These are phyloP conservation scores for Callithrix jacchus DNA, from an alignment of 2,113 vertebrate genomes.

Conservation along the genomic window DNA sequence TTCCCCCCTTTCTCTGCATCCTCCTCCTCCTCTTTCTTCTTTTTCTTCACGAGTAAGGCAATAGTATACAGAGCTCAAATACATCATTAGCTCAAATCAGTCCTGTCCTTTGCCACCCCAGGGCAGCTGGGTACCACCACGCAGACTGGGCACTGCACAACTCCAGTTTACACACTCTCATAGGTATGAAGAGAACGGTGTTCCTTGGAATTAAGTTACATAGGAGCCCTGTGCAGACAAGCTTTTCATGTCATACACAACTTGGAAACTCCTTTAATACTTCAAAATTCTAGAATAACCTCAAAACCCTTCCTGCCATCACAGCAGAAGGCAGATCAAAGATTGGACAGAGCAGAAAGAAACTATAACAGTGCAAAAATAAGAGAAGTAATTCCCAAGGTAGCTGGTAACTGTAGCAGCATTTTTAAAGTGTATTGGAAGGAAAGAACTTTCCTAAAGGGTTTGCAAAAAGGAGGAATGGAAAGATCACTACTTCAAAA, in stretches of 20 bases:
- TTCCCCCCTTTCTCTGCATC: background rate
- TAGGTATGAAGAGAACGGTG: background rate
- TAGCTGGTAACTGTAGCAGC: background rate
- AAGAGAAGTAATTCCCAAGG: constrained; percentile 47
- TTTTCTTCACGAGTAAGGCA: background rate
- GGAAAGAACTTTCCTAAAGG: constrained; percentile 10
- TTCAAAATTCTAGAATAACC: constrained; percentile 52
- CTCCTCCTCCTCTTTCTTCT: background rate
- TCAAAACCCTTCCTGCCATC: background rate
- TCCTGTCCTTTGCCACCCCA: background rate
- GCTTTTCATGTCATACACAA: background rate
- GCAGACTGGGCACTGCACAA: background rate
- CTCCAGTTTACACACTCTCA: background rate
- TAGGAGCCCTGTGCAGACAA: background rate
- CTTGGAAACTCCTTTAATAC: constrained; percentile 21
- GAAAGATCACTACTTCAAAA: constrained; percentile 22
- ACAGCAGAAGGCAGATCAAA: constrained; percentile 55
- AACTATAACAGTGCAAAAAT: background rate
- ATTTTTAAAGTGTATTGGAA: constrained; percentile 8
- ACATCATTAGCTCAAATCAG: background rate
- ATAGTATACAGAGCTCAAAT: background rate
- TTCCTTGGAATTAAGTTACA: background rate
- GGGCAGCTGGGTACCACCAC: accelerated
- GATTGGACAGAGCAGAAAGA: constrained; percentile 28
- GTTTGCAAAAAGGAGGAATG: constrained; percentile 18